Base-by-base conservation (phyloP, 2,888 invertebrate species). In the Alentia gelatinosa region DNA sequence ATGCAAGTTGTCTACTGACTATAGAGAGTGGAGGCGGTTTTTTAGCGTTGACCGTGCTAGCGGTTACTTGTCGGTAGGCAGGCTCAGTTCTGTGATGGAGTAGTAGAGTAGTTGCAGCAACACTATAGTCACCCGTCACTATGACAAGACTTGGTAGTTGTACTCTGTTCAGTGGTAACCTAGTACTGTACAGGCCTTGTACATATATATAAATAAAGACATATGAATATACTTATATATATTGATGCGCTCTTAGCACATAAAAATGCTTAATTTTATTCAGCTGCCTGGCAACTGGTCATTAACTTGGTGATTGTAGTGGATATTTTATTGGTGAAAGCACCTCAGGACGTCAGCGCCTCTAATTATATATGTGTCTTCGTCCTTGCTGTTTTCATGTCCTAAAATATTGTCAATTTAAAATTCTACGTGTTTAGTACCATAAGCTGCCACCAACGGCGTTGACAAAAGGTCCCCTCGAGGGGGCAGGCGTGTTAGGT, bases 171-270 rank as follows among this genome's bases (percentile, higher is more conserved):
- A 56, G 19, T 56, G 56, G 56, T 56, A 56, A n/a, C n/a, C 23
- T 56, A n/a, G n/a, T n/a, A 0, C 79, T 79, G 79, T 79, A 79
- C 79, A 35, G 39, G 37, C 79, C 74, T 15, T 74, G 33, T 74
- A 74, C 26, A 74, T 74, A 74, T 79, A 79, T 26, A 68, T 30
- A 68, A 30, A 68, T 68, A 68, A 19, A 30, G 0, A 30, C 26
- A 68, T 68, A 68, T 68, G 68, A 68, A 68, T 68, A 68, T 68
- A 68, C n/a, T 30, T 79, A 79, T 79, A 15, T 79, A 33, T 79
- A 79, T 79, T 37, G 79, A 39, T 79, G 79, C 79, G n/a, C 35
- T 39, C 23, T 19, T 79, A 79, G 79, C 19, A 19, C 35, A 39
- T 79, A 39, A 37, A 74, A 79, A 23, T 35, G 79, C 79, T 39